Percentiles rank a stretch among this genome's conserved stretches.
Evolutionary conservation across 2,888 invertebrate genomes (phyloP).

Genomic region (Sialis fuliginosa): DNA sequence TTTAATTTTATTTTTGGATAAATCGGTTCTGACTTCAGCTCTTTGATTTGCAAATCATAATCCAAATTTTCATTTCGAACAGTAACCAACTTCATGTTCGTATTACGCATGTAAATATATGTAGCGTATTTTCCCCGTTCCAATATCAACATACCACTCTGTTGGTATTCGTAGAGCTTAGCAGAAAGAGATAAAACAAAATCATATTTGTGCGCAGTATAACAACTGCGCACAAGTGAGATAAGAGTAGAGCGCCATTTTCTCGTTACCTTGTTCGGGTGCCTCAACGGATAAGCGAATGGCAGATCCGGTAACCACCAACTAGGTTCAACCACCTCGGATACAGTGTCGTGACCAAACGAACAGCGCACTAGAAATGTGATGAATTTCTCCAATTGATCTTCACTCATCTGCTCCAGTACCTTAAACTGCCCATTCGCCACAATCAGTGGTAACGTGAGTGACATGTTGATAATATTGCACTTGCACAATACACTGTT

Average conservation of each 20-base stretch:
- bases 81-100: not conserved
- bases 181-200: constrained; percentile 1
- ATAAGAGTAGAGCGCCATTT: constrained; percentile 11
- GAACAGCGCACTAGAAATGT: constrained; percentile 12
- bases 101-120: not conserved
- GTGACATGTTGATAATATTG: not conserved
- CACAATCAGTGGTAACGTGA: constrained; percentile 1
- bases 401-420: constrained; percentile 9
- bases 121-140: not conserved
- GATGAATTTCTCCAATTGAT: constrained; percentile 11
- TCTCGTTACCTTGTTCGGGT: constrained; percentile 1
- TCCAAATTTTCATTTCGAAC: constrained; percentile 2
- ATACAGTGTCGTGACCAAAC: constrained; percentile 1
- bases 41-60: constrained; percentile 1
- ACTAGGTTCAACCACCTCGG: constrained; percentile 8
- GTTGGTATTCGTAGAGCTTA: not conserved
- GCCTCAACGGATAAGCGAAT: constrained; percentile 8
- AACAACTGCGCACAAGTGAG: constrained; percentile 6
- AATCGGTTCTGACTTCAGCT: not conserved
- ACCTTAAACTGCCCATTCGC: not conserved
- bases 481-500: too few relatives aligned
- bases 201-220: constrained; percentile 2
- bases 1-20: not conserved
- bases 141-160: not conserved
- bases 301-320: constrained; percentile 14